Conservation (phyloP, 1,140 invertebrate genomes). For the Pollicipes pollicipes region DNA sequence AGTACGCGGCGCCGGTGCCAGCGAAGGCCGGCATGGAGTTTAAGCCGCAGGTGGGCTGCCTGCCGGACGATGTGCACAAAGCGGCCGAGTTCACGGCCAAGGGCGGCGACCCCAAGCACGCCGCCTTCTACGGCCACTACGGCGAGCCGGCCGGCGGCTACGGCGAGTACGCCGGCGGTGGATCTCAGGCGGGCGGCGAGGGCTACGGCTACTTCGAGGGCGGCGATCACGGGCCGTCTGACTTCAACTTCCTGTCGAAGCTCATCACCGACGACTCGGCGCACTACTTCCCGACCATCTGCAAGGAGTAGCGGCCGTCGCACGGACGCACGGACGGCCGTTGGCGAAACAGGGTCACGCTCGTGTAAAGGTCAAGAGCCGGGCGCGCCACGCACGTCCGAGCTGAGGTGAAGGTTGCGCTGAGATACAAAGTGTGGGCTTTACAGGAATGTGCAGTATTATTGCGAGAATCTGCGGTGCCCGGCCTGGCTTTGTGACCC, state of each 20-base stretch:
- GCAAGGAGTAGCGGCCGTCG: background rate
- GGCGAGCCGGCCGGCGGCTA: background rate
- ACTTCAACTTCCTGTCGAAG: slow-evolving; percentile 3
- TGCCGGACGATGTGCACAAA: background rate
- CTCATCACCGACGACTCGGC: background rate
- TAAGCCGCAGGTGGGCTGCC: background rate
- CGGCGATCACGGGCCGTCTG: background rate
- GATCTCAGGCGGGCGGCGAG: background rate
- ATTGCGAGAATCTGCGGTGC: too few relatives aligned
- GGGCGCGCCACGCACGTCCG: too few relatives aligned
- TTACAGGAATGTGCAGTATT: background rate
- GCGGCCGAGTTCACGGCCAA: background rate
- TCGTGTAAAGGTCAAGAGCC: too few relatives aligned
- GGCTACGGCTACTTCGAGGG: background rate
- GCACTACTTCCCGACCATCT: background rate
- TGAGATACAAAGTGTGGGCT: background rate
- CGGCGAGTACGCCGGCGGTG: background rate
- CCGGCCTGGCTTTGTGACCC: too few relatives aligned
- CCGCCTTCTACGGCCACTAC: background rate
- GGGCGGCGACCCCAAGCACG: background rate
- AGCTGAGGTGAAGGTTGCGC: too few relatives aligned
- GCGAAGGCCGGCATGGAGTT: background rate
- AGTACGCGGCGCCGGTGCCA: background rate
- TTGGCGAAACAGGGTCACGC: background rate
- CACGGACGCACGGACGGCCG: background rate